Base-by-base conservation (phyloP, 2,888 invertebrate genomes). In the Ennomos fuscantarius region DNA sequence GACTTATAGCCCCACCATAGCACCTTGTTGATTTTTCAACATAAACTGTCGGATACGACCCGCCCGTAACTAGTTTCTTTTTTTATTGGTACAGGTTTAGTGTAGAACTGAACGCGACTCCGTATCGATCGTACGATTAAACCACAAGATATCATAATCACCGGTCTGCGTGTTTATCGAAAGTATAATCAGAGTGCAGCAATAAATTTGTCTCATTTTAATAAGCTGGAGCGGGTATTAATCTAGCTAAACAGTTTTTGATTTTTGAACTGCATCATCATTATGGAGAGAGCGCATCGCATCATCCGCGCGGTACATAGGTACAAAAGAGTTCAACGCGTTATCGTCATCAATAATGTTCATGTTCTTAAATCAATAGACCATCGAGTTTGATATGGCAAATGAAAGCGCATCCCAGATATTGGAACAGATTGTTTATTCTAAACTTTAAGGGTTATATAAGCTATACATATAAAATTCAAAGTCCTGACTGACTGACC, bases 151-250 rank as follows among this genome's bases (percentile, higher is more conserved):
- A 92, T 91, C 91, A 91, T 92, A 92, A 92, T 92, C 91, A 91
- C 89, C 84, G 90, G 90, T 86, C 87, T 89, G 83, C 73, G 86
- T 84, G 88, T 92, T 89, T 91, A 92, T 91, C 90, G 87, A 89
- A 84, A 83, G 75, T 81, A 87, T 90, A 89, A 92, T 92, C 90
- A 84, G 82, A 83, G 86, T 76, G 78, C 81, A 81, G 88, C 87
- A 81, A 89, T 91, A 90, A 90, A 91, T 91, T 91, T 88, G 91
- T 90, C 89, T 88, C 88, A 87, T 91, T 89, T 90, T 89, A 89
- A 89, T 89, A 90, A 83, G 80, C 83, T 82, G 82, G 84, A 87
- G 86, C 84, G 84, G 86, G 82, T 89, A 82, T 86, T 84, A 81
- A 84, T 82, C 81, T 76, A 73, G 72, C 73, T 76, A 81, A 79